Evolutionary conservation across 2,113 vertebrate genomes (phyloP), one percentile per base, ranked within the genome.

Genomic region (Anolis sagrei): DNA sequence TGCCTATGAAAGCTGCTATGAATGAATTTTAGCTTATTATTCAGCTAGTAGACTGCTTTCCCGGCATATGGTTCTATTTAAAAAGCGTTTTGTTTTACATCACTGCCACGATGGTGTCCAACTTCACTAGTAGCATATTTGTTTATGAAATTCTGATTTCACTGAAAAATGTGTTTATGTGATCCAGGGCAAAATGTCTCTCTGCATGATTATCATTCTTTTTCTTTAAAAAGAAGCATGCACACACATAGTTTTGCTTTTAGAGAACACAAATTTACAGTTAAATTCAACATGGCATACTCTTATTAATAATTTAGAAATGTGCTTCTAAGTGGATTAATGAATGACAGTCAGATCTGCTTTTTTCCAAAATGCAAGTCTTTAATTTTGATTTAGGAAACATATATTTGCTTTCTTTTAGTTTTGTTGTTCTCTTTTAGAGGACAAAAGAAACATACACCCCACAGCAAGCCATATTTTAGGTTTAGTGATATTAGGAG

Each of bases 301-400:
- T 49, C 81, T 68, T 86, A 27, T 84, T 92, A 94, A 88, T 88
- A 83, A 92, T 93, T 93, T 90, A 93, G 89, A 90, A 76, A 54
- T 70, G 39, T 84, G 88, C 76, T 87, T 92, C 92, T 79, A 91
- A 90, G 70, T 83, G 85, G 80, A 81, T 91, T 92, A 93, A 93
- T 90, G 74, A 94, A 89, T 76, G 89, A 91, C 91, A 94, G 81
- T 66, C 84, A 90, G 87, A 89, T 92, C 82, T 87, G 79, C 86
- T 91, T 86, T 80, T 88, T 79, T 76, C 82, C 83, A 44, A 76
- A 88, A 88, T 75, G 89, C 44, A 27, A 29, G 51, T 86, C 75
- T 75, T 89, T 81, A 66, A 87, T 92, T 94, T 92, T 68, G 69
- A 92, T 88, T 89, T 91, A 90, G 48, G 82, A 92, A 73, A 54